Percentiles rank a stretch among this genome's conserved stretches.
Evolutionary conservation across 1,140 invertebrate genomes (phyloP).

Genomic region (Drosophila bifasciata): DNA sequence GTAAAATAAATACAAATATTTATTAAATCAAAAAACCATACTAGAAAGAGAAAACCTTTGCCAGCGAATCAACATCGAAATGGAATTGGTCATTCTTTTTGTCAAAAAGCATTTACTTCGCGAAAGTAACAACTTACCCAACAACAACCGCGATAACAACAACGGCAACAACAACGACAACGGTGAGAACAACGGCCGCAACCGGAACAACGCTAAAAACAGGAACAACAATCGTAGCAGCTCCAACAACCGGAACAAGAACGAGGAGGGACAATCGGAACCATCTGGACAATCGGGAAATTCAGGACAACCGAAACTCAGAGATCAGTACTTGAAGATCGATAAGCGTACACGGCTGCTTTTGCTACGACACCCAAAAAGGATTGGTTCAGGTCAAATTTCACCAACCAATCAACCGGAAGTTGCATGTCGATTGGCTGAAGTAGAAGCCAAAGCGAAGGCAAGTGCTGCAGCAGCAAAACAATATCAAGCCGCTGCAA

Average conservation of each 20-base stretch:
- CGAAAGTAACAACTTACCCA: slow-evolving; percentile 46
- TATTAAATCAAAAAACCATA: slow-evolving; percentile 9
- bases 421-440: too few species aligned
- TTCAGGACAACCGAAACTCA: too few species aligned
- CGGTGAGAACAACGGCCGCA: slow-evolving; percentile 12
- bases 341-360: too few species aligned
- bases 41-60: slow-evolving; percentile 17
- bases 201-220: slow-evolving; percentile 12
- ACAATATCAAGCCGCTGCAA: too few species aligned
- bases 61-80: slow-evolving; percentile 70
- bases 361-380: too few species aligned
- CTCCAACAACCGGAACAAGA: slow-evolving; percentile 2
- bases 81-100: slow-evolving; percentile 68
- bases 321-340: too few species aligned
- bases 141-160: slow-evolving; percentile 30
- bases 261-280: neutral
- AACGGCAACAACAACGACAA: slow-evolving; percentile 10
- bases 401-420: too few species aligned
- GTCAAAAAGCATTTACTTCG: slow-evolving; percentile 62
- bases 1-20: slow-evolving; percentile 1
- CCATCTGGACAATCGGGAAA: too few species aligned
- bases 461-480: too few species aligned
- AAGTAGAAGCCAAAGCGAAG: too few species aligned
- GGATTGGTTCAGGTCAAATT: too few species aligned
- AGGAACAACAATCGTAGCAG: neutral